phyloP scores from a whole-genome alignment of 2,797 vertebrate genomes.

The Spondyliosoma cantharus region DNA sequence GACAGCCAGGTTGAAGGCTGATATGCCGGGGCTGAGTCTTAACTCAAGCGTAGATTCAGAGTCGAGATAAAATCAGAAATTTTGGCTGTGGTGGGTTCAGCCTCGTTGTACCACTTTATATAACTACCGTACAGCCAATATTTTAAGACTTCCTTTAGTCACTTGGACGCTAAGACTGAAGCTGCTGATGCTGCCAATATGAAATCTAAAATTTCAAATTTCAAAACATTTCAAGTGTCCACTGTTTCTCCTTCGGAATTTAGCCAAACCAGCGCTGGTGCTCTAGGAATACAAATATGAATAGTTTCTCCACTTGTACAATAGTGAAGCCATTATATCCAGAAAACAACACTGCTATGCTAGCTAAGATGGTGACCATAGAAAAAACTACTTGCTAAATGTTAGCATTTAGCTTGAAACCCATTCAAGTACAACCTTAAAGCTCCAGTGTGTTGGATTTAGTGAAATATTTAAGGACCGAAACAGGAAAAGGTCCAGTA shows the following conservation, averaged over 20 bases:
- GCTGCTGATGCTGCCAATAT: not conserved
- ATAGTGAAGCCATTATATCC: too few species aligned
- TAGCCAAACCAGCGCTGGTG: not conserved
- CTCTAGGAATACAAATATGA: not conserved
- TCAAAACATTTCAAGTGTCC: not conserved
- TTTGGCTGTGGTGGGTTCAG: not conserved
- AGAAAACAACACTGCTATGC: not conserved
- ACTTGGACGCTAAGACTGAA: not conserved
- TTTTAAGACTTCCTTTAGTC: not conserved
- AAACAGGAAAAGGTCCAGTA: too few species aligned
- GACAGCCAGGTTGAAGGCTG: constrained; percentile 46
- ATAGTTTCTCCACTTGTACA: too few species aligned
- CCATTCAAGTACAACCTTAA: not conserved
- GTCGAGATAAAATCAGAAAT: not conserved
- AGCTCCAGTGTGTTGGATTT: not conserved
- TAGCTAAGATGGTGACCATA: not conserved
- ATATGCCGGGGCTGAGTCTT: constrained; percentile 63
- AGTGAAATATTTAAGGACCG: too few species aligned
- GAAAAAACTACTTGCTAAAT: not conserved
- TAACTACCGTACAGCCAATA: not conserved
- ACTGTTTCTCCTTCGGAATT: not conserved
- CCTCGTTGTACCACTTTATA: not conserved
- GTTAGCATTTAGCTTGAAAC: not conserved
- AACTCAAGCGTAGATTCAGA: constrained; percentile 42
- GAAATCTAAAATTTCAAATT: not conserved